A percentile compares a stretch with the other conserved stretches of the same genome.
Evolutionary conservation across 2,113 vertebrate genomes (phyloP).

Genomic region (Galeopterus variegatus): DNA sequence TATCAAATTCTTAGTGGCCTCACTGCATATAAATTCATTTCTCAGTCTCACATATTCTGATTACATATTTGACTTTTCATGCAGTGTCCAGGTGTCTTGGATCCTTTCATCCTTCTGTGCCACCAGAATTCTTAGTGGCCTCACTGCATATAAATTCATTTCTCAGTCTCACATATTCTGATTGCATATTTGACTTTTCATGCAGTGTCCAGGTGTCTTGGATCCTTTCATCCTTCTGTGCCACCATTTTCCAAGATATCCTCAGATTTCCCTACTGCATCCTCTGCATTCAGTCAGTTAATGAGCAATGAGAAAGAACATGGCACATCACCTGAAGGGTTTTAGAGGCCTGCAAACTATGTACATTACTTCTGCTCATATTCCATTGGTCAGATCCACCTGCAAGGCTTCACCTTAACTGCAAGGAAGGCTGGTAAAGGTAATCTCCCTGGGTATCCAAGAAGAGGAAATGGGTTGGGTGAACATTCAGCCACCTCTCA

Average conservation of each 20-base stretch:
- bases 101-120: background rate
- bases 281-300: background rate
- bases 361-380: rapidly evolving
- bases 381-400: background rate
- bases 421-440: background rate
- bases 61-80: background rate
- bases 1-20: background rate
- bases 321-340: background rate
- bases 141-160: background rate
- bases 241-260: background rate
- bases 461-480: background rate
- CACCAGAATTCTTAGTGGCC: background rate
- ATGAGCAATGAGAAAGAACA: background rate
- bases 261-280: background rate
- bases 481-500: background rate
- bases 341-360: background rate
- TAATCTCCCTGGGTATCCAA: background rate
- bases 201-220: background rate
- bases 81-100: background rate
- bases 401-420: background rate
- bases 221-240: background rate
- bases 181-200: background rate
- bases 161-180: background rate
- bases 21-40: background rate
- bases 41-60: background rate